Evolutionary conservation across 2,797 vertebrate genomes (phyloP).

Genomic region (Diglossa cyanea): DNA sequence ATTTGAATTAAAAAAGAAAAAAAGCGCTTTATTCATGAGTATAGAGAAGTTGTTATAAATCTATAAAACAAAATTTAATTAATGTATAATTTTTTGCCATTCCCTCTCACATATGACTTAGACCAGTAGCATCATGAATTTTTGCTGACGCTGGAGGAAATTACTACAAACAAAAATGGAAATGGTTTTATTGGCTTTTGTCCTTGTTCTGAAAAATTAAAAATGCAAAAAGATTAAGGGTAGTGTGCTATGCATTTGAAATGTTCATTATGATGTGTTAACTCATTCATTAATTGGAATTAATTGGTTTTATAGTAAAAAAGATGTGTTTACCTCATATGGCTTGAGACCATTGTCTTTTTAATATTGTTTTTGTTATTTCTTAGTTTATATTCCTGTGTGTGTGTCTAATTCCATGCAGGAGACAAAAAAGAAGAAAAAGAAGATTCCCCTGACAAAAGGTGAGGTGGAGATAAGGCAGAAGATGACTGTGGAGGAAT

Average conservation of each 20-base stretch:
- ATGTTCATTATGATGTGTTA: neutral
- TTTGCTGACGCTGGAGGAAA: neutral
- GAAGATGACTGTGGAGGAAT: conserved; percentile 83
- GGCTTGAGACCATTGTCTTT: neutral
- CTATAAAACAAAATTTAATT: neutral
- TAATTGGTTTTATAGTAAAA: neutral
- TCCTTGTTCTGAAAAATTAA: neutral
- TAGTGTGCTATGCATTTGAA: neutral
- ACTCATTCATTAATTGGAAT: neutral
- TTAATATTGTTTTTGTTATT: neutral
- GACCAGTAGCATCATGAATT: neutral
- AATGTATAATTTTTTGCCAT: neutral
- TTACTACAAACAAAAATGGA: neutral
- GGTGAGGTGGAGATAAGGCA: conserved; percentile 86
- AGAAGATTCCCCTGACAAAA: conserved; percentile 61
- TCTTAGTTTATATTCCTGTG: neutral
- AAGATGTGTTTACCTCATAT: neutral
- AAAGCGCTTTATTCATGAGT: neutral
- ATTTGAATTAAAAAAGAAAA: neutral
- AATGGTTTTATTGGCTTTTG: neutral
- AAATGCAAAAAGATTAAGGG: neutral
- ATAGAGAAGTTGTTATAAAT: neutral
- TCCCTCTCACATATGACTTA: neutral
- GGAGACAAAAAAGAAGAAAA: conserved; percentile 65
- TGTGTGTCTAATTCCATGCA: conserved; percentile 23